Conservation (phyloP, 2,797 vertebrate species). For the Sebastes minor region DNA sequence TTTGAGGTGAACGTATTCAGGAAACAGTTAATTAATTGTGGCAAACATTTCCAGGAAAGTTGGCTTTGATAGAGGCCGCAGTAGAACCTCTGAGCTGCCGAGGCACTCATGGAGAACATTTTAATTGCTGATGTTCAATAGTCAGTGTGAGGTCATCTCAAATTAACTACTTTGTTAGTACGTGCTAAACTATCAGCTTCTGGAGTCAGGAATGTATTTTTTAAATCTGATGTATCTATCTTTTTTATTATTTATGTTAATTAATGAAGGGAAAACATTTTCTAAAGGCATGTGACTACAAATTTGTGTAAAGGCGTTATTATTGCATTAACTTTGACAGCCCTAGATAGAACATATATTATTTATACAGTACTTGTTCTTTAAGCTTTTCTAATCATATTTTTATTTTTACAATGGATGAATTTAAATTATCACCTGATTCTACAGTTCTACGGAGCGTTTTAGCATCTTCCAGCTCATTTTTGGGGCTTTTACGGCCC, state of each 20-base stretch:
- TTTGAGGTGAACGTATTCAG: neutral
- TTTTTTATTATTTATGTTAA: neutral
- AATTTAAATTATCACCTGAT: neutral
- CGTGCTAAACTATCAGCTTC: neutral
- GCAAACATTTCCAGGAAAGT: constrained; percentile 31
- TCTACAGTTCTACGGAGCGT: neutral
- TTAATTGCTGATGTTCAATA: constrained; percentile 62
- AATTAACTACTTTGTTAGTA: neutral
- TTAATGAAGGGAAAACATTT: neutral
- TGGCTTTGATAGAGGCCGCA: neutral
- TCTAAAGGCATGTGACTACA: neutral
- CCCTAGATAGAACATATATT: neutral
- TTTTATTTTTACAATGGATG: neutral
- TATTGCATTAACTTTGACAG: too few species aligned
- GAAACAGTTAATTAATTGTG: neutral
- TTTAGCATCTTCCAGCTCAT: too few species aligned
- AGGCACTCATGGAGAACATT: constrained; percentile 70
- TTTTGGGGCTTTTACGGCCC: too few species aligned
- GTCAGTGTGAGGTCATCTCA: constrained; percentile 17
- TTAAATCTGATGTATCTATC: neutral
- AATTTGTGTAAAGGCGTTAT: too few species aligned
- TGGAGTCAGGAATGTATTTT: neutral
- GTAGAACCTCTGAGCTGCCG: constrained; percentile 8
- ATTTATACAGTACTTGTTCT: neutral
- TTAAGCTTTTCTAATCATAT: neutral